Conservation (phyloP, 2,888 invertebrate species). For the Drosophila barbarae region DNA sequence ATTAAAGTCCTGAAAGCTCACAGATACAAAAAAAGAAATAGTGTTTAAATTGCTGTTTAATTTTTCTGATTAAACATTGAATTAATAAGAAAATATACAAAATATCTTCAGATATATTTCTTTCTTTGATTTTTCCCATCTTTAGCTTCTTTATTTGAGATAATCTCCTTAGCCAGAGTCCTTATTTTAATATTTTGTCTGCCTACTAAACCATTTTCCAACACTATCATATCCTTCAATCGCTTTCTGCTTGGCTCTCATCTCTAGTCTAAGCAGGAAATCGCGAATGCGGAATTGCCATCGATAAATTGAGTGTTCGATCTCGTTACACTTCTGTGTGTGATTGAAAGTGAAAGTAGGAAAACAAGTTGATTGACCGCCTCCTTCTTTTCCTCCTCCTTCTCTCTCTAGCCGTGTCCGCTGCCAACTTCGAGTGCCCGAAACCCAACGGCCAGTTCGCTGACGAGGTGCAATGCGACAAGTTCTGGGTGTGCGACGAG, state of each 20-base stretch:
- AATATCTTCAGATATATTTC: background rate
- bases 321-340: slow-evolving; percentile 41
- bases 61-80: background rate
- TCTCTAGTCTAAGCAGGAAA: slow-evolving; percentile 31
- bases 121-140: too few relatives aligned
- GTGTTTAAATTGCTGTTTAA: background rate
- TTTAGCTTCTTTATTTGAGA: background rate
- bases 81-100: background rate
- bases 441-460: slow-evolving; percentile 90
- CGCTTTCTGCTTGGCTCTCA: background rate
- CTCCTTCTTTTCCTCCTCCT: slow-evolving; percentile 1
- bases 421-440: slow-evolving; percentile 86
- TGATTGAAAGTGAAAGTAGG: slow-evolving; percentile 44
- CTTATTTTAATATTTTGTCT: background rate
- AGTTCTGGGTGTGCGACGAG: slow-evolving; percentile 89
- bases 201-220: background rate
- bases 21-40: background rate
- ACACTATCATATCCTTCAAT: background rate
- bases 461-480: slow-evolving; percentile 91
- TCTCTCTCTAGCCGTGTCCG: slow-evolving; percentile 56
- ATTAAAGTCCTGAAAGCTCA: background rate
- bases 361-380: slow-evolving; percentile 55
- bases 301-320: slow-evolving; percentile 42
- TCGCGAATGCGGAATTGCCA: slow-evolving; percentile 40
- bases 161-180: too few relatives aligned